Conservation (phyloP, 2,888 invertebrate species). For the Listrodromus nycthemerus region DNA sequence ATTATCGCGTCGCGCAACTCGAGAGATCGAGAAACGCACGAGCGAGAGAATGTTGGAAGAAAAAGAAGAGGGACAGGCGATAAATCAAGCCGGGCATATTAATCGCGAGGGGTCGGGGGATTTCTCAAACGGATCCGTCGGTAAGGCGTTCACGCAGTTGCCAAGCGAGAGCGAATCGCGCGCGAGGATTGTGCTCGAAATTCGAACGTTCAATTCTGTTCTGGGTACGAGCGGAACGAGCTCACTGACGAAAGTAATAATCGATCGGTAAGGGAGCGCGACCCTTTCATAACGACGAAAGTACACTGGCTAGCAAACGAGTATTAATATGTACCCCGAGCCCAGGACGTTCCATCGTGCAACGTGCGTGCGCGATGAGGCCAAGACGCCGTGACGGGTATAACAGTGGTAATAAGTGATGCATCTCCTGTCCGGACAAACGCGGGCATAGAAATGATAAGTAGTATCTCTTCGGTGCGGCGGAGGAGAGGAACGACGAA, state of each 20-base stretch:
- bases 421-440: slow-evolving; percentile 62
- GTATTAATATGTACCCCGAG: slow-evolving; percentile 55
- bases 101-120: slow-evolving; percentile 58
- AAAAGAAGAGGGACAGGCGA: slow-evolving; percentile 63
- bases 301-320: slow-evolving; percentile 57
- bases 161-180: neutral
- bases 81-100: slow-evolving; percentile 67
- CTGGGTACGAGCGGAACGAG: neutral
- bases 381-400: slow-evolving; percentile 5
- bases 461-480: slow-evolving; percentile 45
- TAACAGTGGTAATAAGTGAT: slow-evolving; percentile 60
- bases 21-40: slow-evolving; percentile 60
- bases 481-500: slow-evolving; percentile 39
- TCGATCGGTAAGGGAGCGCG: slow-evolving; percentile 54
- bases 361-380: slow-evolving; percentile 12
- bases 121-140: slow-evolving; percentile 52
- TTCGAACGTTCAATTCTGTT: slow-evolving; percentile 41
- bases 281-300: slow-evolving; percentile 49
- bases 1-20: slow-evolving; percentile 70
- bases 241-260: slow-evolving; percentile 57
- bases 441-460: slow-evolving; percentile 62
- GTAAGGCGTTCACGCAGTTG: slow-evolving; percentile 20
- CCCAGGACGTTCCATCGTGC: slow-evolving; percentile 2
- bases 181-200: slow-evolving; percentile 55
- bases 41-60: slow-evolving; percentile 53